These are phyloP conservation scores for Argentina silus DNA, from an alignment of 2,797 vertebrate genomes.

Conservation along the genomic window DNA sequence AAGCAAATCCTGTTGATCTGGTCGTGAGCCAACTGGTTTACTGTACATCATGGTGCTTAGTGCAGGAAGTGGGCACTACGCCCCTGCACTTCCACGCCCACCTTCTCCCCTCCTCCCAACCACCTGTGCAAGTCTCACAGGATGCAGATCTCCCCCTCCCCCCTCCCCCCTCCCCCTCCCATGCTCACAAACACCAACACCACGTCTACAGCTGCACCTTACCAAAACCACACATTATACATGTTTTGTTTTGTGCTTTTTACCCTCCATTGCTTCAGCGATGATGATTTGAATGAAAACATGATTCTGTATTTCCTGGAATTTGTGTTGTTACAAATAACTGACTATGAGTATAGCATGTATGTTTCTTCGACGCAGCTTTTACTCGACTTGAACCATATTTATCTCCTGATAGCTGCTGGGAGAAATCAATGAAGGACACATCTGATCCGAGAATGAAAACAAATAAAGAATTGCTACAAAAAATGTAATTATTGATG, in stretches of 20 bases:
- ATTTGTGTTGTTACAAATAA: conserved; percentile 8
- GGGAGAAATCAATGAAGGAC: not conserved
- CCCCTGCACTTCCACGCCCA: conserved; percentile 68
- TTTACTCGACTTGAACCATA: not conserved
- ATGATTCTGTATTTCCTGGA: conserved; percentile 27
- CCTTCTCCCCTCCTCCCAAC: conserved; percentile 73
- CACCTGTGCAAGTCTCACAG: conserved; percentile 89
- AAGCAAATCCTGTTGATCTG: conserved; percentile 63
- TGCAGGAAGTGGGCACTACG: conserved; percentile 87
- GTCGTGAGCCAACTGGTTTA: conserved; percentile 65
- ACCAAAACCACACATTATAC: conserved; percentile 50
- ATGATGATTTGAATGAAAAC: conserved; percentile 43
- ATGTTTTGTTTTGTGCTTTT: conserved; percentile 48
- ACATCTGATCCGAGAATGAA: not conserved
- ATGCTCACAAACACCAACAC: conserved; percentile 23
- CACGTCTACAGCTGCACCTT: conserved; percentile 54
- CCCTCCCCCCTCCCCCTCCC: conserved; percentile 31
- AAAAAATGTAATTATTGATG: not conserved
- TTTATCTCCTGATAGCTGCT: not conserved
- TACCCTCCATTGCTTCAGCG: conserved; percentile 61
- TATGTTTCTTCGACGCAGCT: not conserved
- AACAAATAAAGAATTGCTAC: not conserved
- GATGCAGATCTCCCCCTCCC: conserved; percentile 79
- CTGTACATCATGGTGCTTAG: conserved; percentile 54
- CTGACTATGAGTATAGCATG: not conserved